phyloP scores from a whole-genome alignment of 2,888 invertebrate genomes.

The Drosophila flavopinicola region DNA sequence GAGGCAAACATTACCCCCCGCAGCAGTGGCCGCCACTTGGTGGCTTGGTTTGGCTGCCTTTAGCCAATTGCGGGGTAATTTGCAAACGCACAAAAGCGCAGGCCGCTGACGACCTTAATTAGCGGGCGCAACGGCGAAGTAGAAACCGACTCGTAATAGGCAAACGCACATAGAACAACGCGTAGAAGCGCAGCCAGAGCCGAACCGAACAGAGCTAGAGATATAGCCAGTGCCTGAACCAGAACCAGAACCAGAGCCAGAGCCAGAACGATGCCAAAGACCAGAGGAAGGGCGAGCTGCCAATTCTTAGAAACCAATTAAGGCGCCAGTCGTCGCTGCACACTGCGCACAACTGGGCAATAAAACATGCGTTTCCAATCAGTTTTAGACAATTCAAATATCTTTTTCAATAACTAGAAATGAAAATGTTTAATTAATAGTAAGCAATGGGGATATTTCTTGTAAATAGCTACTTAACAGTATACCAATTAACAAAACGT shows the following conservation, averaged over 20 bases:
- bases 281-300: slow-evolving; percentile 59
- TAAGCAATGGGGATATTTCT: no score
- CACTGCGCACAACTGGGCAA: slow-evolving; percentile 45
- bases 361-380: no score
- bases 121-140: slow-evolving; percentile 58
- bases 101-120: slow-evolving; percentile 79
- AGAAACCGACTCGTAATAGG: slow-evolving; percentile 50
- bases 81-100: slow-evolving; percentile 75
- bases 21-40: slow-evolving; percentile 4
- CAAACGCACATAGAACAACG: slow-evolving; percentile 55
- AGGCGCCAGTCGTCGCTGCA: slow-evolving; percentile 60
- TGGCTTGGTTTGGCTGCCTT: slow-evolving; percentile 25
- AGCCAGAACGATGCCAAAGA: slow-evolving; percentile 46
- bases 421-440: no score
- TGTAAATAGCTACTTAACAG: no score
- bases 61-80: slow-evolving; percentile 74
- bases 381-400: no score
- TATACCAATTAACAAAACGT: no score
- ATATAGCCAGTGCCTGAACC: slow-evolving; percentile 6
- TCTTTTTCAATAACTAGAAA: no score
- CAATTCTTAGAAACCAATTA: slow-evolving; percentile 75
- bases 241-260: slow-evolving; percentile 34
- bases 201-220: slow-evolving; percentile 12
- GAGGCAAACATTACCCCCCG: slow-evolving; percentile 29
- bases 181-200: slow-evolving; percentile 25